A percentile compares a stretch with the other conserved stretches of the same genome.
Conservation (phyloP, 1,140 invertebrate genomes). For the Bombus sibiricus region DNA sequence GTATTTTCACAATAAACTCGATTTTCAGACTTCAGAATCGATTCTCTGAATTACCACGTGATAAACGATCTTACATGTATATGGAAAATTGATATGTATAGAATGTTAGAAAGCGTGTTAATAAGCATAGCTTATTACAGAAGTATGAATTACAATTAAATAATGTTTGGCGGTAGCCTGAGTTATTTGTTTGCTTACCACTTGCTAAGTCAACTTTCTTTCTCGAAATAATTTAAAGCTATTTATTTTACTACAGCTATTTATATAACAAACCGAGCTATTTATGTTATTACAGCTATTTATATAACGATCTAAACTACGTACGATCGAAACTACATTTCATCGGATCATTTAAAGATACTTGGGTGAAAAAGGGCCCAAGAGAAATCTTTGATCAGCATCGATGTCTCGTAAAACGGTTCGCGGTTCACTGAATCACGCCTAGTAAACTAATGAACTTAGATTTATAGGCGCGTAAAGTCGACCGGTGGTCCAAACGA, state of each 20-base stretch:
- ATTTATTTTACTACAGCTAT: neutral
- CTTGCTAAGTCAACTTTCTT: neutral
- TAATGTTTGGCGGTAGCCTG: neutral
- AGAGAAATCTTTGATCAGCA: slow-evolving; percentile 1
- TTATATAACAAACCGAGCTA: neutral
- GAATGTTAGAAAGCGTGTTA: too few species aligned
- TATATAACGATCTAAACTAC: neutral
- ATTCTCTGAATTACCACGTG: too few species aligned
- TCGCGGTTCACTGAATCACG: slow-evolving; percentile 32
- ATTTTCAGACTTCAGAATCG: too few species aligned
- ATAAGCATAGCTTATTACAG: too few species aligned
- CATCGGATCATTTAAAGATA: neutral
- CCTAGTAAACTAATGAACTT: slow-evolving; percentile 51
- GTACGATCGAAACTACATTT: neutral
- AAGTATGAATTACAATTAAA: neutral
- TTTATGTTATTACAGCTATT: neutral
- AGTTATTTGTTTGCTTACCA: neutral
- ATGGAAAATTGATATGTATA: too few species aligned
- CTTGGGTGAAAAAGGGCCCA: neutral
- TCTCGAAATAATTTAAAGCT: neutral
- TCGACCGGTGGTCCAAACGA: slow-evolving; percentile 35
- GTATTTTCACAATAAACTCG: too few species aligned
- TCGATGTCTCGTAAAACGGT: slow-evolving; percentile 42
- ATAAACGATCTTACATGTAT: too few species aligned
- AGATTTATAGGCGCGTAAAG: slow-evolving; percentile 62